A percentile compares a stretch with the other conserved stretches of the same genome.
These are phyloP conservation scores for Buceros bicornis DNA, from an alignment of 2,797 vertebrate species.

Conservation along the genomic window DNA sequence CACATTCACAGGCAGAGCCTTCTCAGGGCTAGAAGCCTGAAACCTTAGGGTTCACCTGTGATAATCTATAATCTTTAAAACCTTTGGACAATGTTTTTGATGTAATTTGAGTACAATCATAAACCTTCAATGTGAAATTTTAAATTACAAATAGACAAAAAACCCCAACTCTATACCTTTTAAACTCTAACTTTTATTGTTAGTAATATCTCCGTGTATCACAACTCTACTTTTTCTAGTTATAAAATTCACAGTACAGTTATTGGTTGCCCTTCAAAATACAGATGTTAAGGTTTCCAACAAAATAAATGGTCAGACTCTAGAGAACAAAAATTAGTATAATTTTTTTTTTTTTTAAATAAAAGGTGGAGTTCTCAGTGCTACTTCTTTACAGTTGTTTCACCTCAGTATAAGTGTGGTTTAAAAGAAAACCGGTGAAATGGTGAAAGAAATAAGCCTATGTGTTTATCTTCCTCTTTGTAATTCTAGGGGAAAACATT, in stretches of 20 bases:
- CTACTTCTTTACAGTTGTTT: background rate
- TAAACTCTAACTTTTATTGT: background rate
- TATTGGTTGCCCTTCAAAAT: background rate
- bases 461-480: background rate
- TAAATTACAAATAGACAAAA: background rate
- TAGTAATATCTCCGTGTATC: background rate
- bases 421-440: background rate
- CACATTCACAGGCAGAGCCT: background rate
- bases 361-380: background rate
- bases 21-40: background rate
- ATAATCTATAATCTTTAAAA: background rate
- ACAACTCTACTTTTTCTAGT: background rate
- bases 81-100: background rate
- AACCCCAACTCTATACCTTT: rapidly evolving
- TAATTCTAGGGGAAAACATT: background rate
- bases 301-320: background rate
- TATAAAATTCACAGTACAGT: background rate
- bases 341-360: background rate
- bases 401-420: background rate
- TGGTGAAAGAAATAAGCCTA: background rate
- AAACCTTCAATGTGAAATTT: background rate
- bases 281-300: background rate
- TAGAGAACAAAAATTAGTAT: background rate
- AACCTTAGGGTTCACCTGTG: background rate
- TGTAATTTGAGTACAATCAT: background rate